Evolutionary conservation across 2,797 vertebrate genomes (phyloP).

Genomic region (Bryconaethiops microstoma): DNA sequence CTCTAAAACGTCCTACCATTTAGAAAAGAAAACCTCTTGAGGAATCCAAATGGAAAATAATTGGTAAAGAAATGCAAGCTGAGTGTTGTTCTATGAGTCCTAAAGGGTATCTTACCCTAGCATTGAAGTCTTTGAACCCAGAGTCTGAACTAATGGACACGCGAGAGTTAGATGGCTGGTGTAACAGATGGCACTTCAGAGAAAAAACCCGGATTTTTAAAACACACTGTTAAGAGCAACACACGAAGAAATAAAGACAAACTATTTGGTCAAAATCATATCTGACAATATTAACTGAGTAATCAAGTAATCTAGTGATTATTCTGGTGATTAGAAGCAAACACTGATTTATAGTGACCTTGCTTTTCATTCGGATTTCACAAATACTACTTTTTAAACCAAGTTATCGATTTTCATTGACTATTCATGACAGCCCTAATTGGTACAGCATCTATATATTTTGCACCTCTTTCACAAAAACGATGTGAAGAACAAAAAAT

Average conservation of each 20-base stretch:
- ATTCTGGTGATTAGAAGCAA: too few species aligned
- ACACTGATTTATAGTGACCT: too few species aligned
- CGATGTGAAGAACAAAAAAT: too few species aligned
- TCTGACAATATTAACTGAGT: too few species aligned
- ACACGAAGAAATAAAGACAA: neutral
- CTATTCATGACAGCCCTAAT: too few species aligned
- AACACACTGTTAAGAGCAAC: neutral
- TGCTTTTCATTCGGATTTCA: too few species aligned
- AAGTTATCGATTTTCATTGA: too few species aligned
- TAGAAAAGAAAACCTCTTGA: conserved; percentile 28
- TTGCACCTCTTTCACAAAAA: too few species aligned
- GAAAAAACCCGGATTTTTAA: neutral
- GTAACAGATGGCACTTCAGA: neutral
- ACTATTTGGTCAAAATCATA: too few species aligned
- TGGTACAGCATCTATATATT: too few species aligned
- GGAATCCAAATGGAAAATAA: conserved; percentile 36
- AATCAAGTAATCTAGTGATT: too few species aligned
- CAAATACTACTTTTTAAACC: too few species aligned
- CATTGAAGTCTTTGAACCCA: conserved; percentile 4
- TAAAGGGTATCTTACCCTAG: neutral
- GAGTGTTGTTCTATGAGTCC: conserved; percentile 17
- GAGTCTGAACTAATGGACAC: neutral
- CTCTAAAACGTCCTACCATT: conserved; percentile 35
- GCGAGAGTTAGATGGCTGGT: neutral
- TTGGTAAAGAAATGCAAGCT: neutral